Evolutionary conservation across 2,888 invertebrate genomes (phyloP).

Genomic region (Diabrotica balteata): DNA sequence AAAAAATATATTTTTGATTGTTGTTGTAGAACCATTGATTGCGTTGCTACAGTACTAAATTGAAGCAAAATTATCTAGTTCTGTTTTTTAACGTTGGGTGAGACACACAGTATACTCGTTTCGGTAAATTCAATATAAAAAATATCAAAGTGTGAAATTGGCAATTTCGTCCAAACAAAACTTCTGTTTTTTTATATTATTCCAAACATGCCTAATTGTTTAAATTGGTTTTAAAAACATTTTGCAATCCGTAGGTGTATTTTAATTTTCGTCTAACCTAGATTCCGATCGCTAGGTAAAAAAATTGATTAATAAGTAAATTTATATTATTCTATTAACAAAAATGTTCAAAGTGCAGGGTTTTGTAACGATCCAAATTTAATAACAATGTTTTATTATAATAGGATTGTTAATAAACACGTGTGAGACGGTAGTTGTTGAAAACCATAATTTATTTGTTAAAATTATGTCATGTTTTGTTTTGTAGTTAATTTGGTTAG

Average conservation of each 20-base stretch:
- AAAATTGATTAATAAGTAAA: constrained; percentile 39
- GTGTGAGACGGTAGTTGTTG: not conserved
- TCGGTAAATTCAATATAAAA: constrained; percentile 2
- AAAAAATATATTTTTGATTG: too few relatives aligned
- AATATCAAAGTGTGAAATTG: constrained; percentile 17
- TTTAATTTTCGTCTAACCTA: constrained; percentile 35
- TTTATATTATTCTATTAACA: constrained; percentile 29
- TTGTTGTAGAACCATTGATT: too few relatives aligned
- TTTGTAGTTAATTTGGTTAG: too few relatives aligned
- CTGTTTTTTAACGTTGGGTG: too few relatives aligned
- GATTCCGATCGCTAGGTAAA: constrained; percentile 25
- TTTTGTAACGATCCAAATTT: constrained; percentile 31
- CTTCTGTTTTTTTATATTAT: constrained; percentile 7
- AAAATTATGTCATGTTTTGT: too few relatives aligned
- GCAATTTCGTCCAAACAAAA: constrained; percentile 2
- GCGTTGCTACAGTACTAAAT: too few relatives aligned
- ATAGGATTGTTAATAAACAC: constrained; percentile 4
- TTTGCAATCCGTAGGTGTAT: constrained; percentile 27
- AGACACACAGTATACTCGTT: not conserved
- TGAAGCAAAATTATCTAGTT: too few relatives aligned
- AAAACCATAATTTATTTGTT: not conserved
- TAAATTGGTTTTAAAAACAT: constrained; percentile 19
- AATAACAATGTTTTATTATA: constrained; percentile 1
- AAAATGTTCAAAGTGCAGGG: constrained; percentile 38
- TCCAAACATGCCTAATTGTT: constrained; percentile 21